Evolutionary conservation across 2,888 invertebrate genomes (phyloP).

Genomic region (Piscicola geometra): DNA sequence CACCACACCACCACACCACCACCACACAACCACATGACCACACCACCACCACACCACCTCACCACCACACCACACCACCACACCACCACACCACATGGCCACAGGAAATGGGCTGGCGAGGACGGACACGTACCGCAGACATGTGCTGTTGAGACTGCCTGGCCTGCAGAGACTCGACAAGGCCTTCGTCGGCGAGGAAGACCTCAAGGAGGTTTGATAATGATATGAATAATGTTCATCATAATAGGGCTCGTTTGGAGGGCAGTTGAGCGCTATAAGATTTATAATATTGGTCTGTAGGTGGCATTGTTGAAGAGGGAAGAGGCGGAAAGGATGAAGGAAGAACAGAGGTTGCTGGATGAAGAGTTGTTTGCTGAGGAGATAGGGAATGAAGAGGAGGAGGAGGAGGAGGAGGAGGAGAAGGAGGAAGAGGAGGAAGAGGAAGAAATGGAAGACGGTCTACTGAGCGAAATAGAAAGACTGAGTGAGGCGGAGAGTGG

Average conservation of each 20-base stretch:
- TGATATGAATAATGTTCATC: neutral
- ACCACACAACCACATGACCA: no score
- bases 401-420: conserved; percentile 15
- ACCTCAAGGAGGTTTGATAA: conserved; percentile 49
- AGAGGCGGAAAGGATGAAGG: conserved; percentile 45
- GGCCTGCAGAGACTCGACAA: conserved; percentile 55
- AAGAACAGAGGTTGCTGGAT: neutral
- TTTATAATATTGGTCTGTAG: no score
- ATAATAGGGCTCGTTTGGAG: neutral
- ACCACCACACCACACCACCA: no score
- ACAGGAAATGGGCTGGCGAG: conserved; percentile 54
- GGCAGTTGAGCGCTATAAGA: no score
- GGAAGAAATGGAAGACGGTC: conserved; percentile 14
- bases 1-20: no score
- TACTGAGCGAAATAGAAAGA: neutral
- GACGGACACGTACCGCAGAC: conserved; percentile 54
- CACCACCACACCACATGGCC: no score
- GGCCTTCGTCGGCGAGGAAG: conserved; percentile 54
- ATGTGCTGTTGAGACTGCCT: conserved; percentile 52
- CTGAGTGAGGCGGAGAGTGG: neutral
- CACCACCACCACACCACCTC: no score
- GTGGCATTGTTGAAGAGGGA: conserved; percentile 51
- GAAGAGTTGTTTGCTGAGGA: neutral
- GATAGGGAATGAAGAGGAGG: neutral
- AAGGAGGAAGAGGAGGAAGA: conserved; percentile 30